Evolutionary conservation across 2,888 invertebrate genomes (phyloP).

Genomic region (Timema podura): DNA sequence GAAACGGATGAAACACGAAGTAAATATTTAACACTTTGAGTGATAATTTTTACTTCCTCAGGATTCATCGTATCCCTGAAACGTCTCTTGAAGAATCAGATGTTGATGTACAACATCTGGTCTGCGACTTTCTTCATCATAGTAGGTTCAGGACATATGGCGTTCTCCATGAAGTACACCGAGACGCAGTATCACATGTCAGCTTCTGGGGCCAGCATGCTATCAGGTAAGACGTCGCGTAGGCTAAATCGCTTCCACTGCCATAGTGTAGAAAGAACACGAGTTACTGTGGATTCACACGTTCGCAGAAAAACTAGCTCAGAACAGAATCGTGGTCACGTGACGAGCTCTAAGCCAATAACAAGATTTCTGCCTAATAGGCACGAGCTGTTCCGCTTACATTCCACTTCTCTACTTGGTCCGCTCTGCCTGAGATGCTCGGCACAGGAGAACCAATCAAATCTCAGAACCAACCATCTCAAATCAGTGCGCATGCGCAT

Average conservation of each 20-base stretch:
- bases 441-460: no score
- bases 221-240: slow-evolving; percentile 52
- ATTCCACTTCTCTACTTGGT: no score
- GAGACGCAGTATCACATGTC: slow-evolving; percentile 67
- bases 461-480: no score
- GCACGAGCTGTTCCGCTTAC: no score
- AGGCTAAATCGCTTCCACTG: neutral
- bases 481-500: no score
- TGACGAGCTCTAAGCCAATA: neutral
- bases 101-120: slow-evolving; percentile 61
- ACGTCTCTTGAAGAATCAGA: slow-evolving; percentile 58
- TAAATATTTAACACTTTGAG: no score
- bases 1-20: no score
- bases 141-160: slow-evolving; percentile 61
- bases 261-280: neutral
- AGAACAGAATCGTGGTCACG: no score
- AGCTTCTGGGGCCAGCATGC: slow-evolving; percentile 60
- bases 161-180: slow-evolving; percentile 69
- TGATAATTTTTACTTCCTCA: slow-evolving; percentile 33
- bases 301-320: no score
- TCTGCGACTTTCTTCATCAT: slow-evolving; percentile 63
- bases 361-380: neutral
- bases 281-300: no score
- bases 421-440: no score
- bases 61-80: slow-evolving; percentile 57